Percentiles rank a stretch among this genome's conserved stretches.
phyloP scores from a whole-genome alignment of 2,113 vertebrate genomes.

The Callocephalon fimbriatum region DNA sequence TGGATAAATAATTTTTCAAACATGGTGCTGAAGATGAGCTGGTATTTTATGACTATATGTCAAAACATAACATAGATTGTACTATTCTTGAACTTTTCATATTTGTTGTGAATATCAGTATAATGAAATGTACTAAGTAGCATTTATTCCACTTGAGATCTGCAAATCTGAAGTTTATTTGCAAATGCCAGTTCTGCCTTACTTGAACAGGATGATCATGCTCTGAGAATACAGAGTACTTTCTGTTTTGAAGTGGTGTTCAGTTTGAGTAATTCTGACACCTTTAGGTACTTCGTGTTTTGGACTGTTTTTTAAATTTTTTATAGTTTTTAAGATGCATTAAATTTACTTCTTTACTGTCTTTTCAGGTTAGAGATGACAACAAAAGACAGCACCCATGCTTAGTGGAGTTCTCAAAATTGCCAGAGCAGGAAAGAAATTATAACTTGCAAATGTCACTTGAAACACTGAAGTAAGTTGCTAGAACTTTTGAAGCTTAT shows the following conservation, averaged over 20 bases:
- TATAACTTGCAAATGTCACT: constrained; percentile 98
- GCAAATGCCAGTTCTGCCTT: not conserved
- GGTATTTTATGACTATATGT: not conserved
- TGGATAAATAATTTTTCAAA: not conserved
- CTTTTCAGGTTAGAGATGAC: constrained; percentile 89
- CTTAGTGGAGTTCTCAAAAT: constrained; percentile 92
- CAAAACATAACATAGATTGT: not conserved
- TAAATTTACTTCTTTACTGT: not conserved
- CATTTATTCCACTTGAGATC: not conserved
- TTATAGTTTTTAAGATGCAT: not conserved
- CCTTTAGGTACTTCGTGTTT: not conserved
- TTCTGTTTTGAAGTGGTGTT: not conserved
- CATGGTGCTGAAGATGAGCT: not conserved
- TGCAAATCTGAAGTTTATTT: not conserved
- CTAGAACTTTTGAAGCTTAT: not conserved
- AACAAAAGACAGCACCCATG: constrained; percentile 97
- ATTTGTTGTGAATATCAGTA: not conserved
- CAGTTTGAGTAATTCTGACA: not conserved
- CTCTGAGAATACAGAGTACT: not conserved
- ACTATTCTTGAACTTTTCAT: not conserved
- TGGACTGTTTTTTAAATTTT: not conserved
- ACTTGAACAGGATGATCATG: not conserved
- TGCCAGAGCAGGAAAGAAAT: constrained; percentile 94
- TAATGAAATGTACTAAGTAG: not conserved
- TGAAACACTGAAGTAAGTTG: constrained; percentile 93